phyloP scores from a whole-genome alignment of 1,140 invertebrate genomes.

The Drosophila pectinifera region DNA sequence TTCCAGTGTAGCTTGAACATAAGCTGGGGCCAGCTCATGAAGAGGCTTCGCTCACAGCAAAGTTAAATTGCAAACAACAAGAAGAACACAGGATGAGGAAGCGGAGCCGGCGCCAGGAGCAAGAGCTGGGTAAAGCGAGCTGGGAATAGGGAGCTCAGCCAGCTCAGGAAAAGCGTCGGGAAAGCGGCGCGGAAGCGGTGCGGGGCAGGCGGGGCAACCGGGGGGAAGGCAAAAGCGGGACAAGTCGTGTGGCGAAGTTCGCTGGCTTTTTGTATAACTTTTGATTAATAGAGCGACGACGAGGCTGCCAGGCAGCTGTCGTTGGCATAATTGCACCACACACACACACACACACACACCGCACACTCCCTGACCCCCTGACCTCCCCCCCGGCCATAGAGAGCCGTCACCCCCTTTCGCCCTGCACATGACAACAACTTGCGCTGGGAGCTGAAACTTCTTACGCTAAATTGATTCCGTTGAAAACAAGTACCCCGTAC shows the following conservation, averaged over 20 bases:
- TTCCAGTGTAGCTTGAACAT: slow-evolving; percentile 27
- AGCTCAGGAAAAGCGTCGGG: slow-evolving; percentile 6
- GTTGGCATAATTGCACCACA: slow-evolving; percentile 76
- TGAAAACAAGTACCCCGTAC: slow-evolving; percentile 64
- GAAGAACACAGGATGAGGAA: slow-evolving; percentile 29
- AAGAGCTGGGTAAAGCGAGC: slow-evolving; percentile 15
- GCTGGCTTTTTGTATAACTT: slow-evolving; percentile 80
- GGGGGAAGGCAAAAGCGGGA: neutral
- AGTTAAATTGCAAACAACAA: slow-evolving; percentile 78
- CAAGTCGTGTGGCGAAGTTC: slow-evolving; percentile 69
- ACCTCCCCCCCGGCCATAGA: neutral
- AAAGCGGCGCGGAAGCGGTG: slow-evolving; percentile 1
- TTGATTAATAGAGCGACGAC: slow-evolving; percentile 76
- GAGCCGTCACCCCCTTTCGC: neutral
- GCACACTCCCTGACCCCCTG: neutral
- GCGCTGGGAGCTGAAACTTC: slow-evolving; percentile 60
- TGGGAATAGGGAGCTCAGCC: slow-evolving; percentile 22
- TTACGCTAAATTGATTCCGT: slow-evolving; percentile 81
- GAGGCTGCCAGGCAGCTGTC: slow-evolving; percentile 52
- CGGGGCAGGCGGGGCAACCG: neutral
- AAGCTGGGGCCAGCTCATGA: slow-evolving; percentile 52
- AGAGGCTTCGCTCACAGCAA: slow-evolving; percentile 58
- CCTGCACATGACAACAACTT: slow-evolving; percentile 70
- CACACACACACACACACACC: slow-evolving; percentile 15
- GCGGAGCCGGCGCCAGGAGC: slow-evolving; percentile 23